phyloP scores from a whole-genome alignment of 2,888 invertebrate genomes.

The Seira ritae region DNA sequence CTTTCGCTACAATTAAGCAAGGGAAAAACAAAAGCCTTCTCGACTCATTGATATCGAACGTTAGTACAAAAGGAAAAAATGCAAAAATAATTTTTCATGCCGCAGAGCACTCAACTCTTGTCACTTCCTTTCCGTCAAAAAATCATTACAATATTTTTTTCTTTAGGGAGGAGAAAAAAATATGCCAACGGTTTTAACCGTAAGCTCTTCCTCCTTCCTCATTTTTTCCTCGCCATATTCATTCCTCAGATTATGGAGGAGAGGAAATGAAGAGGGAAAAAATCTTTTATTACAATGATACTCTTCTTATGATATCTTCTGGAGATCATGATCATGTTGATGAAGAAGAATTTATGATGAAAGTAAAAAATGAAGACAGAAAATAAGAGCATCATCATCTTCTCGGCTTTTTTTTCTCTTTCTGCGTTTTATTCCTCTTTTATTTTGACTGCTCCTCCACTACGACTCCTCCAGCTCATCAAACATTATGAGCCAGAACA shows the following conservation, averaged over 20 bases:
- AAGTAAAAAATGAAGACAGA: neutral
- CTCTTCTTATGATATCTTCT: too few relatives aligned
- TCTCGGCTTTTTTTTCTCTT: conserved; percentile 7
- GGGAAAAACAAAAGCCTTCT: neutral
- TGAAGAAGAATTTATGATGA: conserved; percentile 17
- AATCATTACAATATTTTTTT: too few relatives aligned
- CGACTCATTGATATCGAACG: neutral
- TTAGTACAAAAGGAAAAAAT: neutral
- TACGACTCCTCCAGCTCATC: neutral
- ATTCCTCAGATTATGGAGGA: conserved; percentile 17
- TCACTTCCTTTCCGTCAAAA: conserved; percentile 27
- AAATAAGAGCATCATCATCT: neutral
- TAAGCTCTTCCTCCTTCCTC: conserved; percentile 30
- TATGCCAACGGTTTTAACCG: neutral
- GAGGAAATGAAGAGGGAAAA: conserved; percentile 23
- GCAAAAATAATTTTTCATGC: conserved; percentile 13
- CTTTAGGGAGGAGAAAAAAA: neutral
- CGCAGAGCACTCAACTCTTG: conserved; percentile 10
- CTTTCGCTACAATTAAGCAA: neutral
- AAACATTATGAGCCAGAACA: conserved; percentile 26
- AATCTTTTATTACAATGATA: conserved; percentile 52
- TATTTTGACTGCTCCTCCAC: too few relatives aligned
- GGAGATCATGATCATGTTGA: conserved; percentile 47
- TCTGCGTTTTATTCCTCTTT: neutral
- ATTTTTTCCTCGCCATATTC: conserved; percentile 29